These are phyloP conservation scores for Alexandromys fortis DNA, from an alignment of 2,113 vertebrate genomes.

Conservation along the genomic window DNA sequence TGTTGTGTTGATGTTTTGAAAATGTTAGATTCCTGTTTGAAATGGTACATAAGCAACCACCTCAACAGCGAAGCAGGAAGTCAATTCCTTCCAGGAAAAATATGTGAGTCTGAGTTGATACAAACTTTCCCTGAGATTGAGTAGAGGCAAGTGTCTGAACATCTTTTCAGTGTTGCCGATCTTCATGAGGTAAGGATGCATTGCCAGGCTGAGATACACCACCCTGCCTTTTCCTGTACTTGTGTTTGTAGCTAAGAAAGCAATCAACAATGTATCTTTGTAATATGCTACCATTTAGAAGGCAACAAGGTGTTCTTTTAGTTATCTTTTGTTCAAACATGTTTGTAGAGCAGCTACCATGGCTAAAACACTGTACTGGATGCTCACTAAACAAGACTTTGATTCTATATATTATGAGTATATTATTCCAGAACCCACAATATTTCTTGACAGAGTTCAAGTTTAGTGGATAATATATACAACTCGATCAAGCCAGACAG, in stretches of 20 bases:
- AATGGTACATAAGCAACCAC: conserved; percentile 28
- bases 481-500: not conserved
- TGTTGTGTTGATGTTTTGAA: conserved; percentile 62
- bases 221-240: not conserved
- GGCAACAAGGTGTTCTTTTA: not conserved
- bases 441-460: not conserved
- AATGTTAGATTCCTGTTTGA: conserved; percentile 60
- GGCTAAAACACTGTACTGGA: not conserved
- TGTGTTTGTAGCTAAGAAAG: not conserved
- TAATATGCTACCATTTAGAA: conserved; percentile 10
- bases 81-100: not conserved
- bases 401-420: not conserved
- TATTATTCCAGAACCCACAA: not conserved
- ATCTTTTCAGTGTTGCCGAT: not conserved
- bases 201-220: no score
- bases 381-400: not conserved
- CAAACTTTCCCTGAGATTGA: not conserved
- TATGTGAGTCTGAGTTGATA: not conserved
- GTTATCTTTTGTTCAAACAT: not conserved
- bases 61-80: not conserved
- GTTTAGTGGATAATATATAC: not conserved
- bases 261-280: not conserved
- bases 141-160: not conserved
- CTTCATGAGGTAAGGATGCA: not conserved
- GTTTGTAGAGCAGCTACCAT: not conserved